Evolutionary conservation across 2,797 vertebrate genomes (phyloP).

Genomic region (Sebastes minor): DNA sequence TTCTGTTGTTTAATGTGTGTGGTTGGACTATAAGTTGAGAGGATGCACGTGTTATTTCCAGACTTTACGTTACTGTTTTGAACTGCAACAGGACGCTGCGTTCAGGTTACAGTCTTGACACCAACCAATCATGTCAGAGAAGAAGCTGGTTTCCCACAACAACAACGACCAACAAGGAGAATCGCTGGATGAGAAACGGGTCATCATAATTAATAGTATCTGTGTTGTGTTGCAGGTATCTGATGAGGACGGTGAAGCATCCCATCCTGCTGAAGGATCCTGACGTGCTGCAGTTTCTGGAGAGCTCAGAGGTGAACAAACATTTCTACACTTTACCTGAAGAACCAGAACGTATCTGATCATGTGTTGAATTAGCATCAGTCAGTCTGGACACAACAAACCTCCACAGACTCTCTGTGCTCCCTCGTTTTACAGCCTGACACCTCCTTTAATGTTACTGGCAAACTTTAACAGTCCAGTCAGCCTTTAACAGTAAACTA

Average conservation of each 20-base stretch:
- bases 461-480: not conserved
- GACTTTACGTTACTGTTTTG: too few relatives aligned
- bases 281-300: conserved; percentile 94
- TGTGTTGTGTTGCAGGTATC: conserved; percentile 83
- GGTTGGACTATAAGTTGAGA: not conserved
- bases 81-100: too few relatives aligned
- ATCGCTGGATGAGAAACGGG: not conserved
- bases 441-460: not conserved
- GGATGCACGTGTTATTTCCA: too few relatives aligned
- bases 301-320: conserved; percentile 91
- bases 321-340: not conserved
- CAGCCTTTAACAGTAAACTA: not conserved
- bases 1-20: not conserved
- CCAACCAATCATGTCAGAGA: too few relatives aligned
- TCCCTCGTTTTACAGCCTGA: too few relatives aligned
- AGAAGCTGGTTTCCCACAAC: not conserved
- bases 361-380: not conserved
- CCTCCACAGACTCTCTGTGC: too few relatives aligned
- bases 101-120: not conserved
- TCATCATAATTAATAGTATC: too few relatives aligned
- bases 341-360: not conserved
- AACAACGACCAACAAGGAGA: not conserved
- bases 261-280: conserved; percentile 94
- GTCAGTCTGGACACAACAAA: too few relatives aligned
- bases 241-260: conserved; percentile 95